Evolutionary conservation across 2,113 vertebrate species (phyloP).

Genomic region (Coregonus clupeaformis): DNA sequence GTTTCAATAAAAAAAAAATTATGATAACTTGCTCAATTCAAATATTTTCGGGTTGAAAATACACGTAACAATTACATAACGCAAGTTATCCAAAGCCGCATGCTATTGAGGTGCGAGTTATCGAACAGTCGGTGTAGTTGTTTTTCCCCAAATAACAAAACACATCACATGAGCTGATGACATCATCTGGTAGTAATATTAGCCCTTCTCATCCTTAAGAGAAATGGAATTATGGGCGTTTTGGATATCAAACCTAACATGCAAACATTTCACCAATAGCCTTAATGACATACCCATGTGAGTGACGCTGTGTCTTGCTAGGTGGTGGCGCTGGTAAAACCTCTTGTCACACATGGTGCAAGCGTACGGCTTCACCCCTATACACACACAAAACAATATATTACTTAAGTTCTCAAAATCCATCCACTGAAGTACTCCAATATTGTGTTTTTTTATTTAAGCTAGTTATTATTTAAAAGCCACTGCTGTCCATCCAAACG

Average conservation of each 20-base stretch:
- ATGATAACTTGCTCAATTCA: too few species aligned
- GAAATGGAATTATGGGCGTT: too few species aligned
- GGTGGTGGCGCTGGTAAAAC: slow-evolving; percentile 95
- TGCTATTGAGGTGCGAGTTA: too few species aligned
- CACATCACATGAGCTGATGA: slow-evolving; percentile 16
- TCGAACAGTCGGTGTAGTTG: too few species aligned
- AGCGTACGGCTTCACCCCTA: slow-evolving; percentile 89
- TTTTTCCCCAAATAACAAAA: neutral
- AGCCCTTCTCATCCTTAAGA: neutral
- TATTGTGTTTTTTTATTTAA: neutral
- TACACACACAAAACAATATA: slow-evolving; percentile 54
- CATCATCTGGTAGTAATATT: neutral
- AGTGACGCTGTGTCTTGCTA: slow-evolving; percentile 92
- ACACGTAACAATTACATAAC: too few species aligned
- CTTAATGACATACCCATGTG: slow-evolving; percentile 79
- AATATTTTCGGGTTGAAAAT: too few species aligned
- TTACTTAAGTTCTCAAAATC: neutral
- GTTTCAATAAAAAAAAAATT: too few species aligned
- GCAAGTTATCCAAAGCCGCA: too few species aligned
- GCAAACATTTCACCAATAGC: too few species aligned
- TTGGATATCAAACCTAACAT: neutral
- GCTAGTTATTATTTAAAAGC: neutral
- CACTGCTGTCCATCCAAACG: neutral
- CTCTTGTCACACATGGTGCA: slow-evolving; percentile 92
- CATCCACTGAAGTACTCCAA: neutral